A percentile compares a stretch with the other conserved stretches of the same genome.
Conservation (phyloP, 2,888 invertebrate species). For the Tribolium freemani region DNA sequence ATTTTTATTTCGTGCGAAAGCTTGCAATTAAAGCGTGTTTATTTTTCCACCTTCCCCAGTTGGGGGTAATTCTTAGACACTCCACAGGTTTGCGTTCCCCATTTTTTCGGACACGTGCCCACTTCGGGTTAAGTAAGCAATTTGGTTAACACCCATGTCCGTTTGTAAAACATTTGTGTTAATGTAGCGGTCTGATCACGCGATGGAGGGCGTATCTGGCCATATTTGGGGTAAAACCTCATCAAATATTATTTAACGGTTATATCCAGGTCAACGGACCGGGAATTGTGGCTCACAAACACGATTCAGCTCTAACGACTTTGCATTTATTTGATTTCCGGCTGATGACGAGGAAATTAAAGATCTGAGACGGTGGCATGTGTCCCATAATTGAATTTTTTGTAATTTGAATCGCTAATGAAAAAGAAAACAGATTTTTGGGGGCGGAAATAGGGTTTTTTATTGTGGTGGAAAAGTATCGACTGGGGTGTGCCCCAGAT, state of each 20-base stretch:
- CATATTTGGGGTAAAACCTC: slow-evolving; percentile 32
- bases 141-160: slow-evolving; percentile 1
- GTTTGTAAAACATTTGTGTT: slow-evolving; percentile 28
- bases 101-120: neutral
- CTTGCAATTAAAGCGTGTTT: too few relatives aligned
- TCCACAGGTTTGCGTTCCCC: neutral
- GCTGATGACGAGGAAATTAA: slow-evolving; percentile 8
- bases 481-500: neutral
- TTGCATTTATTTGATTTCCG: slow-evolving; percentile 17
- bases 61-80: neutral
- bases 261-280: slow-evolving; percentile 32
- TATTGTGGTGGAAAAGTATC: slow-evolving; percentile 1
- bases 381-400: slow-evolving; percentile 5
- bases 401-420: neutral
- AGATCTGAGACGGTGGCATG: neutral
- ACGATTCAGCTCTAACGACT: slow-evolving; percentile 5
- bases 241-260: slow-evolving; percentile 38
- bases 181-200: slow-evolving; percentile 18
- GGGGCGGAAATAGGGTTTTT: neutral
- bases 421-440: slow-evolving; percentile 2
- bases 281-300: slow-evolving; percentile 14
- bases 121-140: slow-evolving; percentile 14
- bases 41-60: neutral
- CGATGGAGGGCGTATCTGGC: slow-evolving; percentile 24
- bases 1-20: neutral